Evolutionary conservation across 2,888 invertebrate species (phyloP).

Genomic region (Rhopalosiphum nymphaeae): DNA sequence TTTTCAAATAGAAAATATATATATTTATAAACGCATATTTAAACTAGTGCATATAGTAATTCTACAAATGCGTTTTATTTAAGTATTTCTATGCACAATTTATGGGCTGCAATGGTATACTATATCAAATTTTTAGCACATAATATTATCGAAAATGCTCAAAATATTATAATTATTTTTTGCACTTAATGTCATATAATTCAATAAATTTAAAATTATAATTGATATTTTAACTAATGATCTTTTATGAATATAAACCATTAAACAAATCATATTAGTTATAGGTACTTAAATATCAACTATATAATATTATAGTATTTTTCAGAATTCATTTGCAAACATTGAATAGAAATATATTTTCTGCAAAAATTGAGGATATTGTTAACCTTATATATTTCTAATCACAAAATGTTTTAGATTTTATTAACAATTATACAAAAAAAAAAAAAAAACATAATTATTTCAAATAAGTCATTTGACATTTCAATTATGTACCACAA

Average conservation of each 20-base stretch:
- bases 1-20: background rate
- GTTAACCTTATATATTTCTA: background rate
- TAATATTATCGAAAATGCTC: background rate
- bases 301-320: background rate
- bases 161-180: background rate
- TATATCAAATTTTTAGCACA: background rate
- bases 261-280: background rate
- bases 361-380: accelerated
- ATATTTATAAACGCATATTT: background rate
- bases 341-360: background rate
- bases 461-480: background rate
- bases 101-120: background rate
- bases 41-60: background rate
- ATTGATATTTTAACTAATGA: background rate
- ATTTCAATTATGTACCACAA: background rate
- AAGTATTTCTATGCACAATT: background rate
- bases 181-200: background rate
- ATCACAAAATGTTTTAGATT: background rate
- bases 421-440: background rate
- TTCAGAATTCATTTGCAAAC: background rate
- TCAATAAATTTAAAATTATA: background rate
- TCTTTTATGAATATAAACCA: background rate
- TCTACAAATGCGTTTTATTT: background rate
- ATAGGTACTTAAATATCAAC: background rate
- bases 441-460: background rate